Evolutionary conservation across 2,888 invertebrate species (phyloP).

Genomic region (Dermolepida albohirtum): DNA sequence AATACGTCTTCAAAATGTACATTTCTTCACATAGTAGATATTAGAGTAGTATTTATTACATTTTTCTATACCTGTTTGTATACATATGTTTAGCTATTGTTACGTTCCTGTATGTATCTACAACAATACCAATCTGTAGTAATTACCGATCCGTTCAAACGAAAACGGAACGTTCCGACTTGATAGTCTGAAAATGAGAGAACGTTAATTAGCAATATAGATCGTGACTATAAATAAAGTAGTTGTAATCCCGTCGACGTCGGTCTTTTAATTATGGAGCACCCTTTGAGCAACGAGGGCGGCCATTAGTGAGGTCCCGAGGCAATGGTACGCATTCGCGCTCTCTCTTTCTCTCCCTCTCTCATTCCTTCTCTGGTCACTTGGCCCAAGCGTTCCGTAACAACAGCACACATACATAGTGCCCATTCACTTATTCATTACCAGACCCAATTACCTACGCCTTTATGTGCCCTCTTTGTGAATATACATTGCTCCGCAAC

Average conservation of each 20-base stretch:
- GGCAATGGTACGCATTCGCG: constrained; percentile 51
- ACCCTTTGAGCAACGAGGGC: constrained; percentile 58
- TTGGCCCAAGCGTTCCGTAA: constrained; percentile 47
- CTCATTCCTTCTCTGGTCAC: constrained; percentile 42
- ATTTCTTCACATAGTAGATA: no score
- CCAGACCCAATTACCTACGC: constrained; percentile 58
- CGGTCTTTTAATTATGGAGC: constrained; percentile 64
- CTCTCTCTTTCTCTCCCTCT: constrained; percentile 7
- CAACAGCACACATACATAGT: constrained; percentile 39
- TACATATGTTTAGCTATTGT: constrained; percentile 5
- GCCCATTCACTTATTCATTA: constrained; percentile 57
- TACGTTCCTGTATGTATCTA: no score
- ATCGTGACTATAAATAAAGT: constrained; percentile 66
- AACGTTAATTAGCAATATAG: constrained; percentile 66
- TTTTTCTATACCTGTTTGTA: background rate
- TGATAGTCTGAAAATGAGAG: constrained; percentile 61
- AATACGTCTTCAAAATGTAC: no score
- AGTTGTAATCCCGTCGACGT: constrained; percentile 62
- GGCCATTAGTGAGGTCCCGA: constrained; percentile 56
- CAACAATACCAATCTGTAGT: constrained; percentile 36
- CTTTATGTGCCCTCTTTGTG: constrained; percentile 57
- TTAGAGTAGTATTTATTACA: no score
- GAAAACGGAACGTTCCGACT: constrained; percentile 46
- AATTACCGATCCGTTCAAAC: constrained; percentile 58
- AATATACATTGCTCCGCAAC: constrained; percentile 37